phyloP scores from a whole-genome alignment of 2,888 invertebrate genomes.

The Eilema griseolum region DNA sequence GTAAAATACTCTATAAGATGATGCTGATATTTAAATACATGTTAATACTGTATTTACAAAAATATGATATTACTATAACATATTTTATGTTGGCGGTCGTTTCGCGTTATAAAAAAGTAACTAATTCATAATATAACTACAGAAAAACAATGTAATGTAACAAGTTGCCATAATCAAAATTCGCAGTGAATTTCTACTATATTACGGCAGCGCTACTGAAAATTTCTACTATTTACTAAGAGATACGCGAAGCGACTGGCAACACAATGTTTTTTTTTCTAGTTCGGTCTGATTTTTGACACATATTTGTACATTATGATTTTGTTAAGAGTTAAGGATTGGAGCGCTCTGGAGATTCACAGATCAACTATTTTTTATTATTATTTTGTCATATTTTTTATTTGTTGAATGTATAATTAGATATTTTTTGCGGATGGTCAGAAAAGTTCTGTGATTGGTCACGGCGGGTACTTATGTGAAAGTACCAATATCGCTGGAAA shows the following conservation, averaged over 20 bases:
- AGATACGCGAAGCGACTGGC: slow-evolving; percentile 32
- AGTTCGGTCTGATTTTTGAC: slow-evolving; percentile 67
- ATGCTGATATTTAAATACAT: slow-evolving; percentile 65
- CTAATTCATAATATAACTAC: slow-evolving; percentile 8
- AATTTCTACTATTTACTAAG: slow-evolving; percentile 21
- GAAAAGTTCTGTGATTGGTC: not conserved
- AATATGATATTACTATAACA: slow-evolving; percentile 63
- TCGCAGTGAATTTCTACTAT: not conserved
- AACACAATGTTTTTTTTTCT: slow-evolving; percentile 42
- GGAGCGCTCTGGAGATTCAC: slow-evolving; percentile 32
- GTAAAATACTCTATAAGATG: slow-evolving; percentile 58
- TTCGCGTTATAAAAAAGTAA: slow-evolving; percentile 29
- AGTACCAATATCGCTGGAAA: not conserved
- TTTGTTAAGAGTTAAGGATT: slow-evolving; percentile 52
- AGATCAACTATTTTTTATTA: slow-evolving; percentile 22
- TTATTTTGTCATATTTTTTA: not conserved
- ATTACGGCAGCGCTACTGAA: not conserved
- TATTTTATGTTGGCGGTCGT: slow-evolving; percentile 52
- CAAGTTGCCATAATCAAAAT: slow-evolving; percentile 6
- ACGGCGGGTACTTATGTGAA: not conserved
- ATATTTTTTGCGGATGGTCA: not conserved
- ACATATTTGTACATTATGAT: slow-evolving; percentile 76
- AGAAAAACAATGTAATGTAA: not conserved
- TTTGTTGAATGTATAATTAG: not conserved
- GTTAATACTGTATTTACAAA: slow-evolving; percentile 77